phyloP scores from a whole-genome alignment of 2,797 vertebrate species.

The Garrulus glandarius region DNA sequence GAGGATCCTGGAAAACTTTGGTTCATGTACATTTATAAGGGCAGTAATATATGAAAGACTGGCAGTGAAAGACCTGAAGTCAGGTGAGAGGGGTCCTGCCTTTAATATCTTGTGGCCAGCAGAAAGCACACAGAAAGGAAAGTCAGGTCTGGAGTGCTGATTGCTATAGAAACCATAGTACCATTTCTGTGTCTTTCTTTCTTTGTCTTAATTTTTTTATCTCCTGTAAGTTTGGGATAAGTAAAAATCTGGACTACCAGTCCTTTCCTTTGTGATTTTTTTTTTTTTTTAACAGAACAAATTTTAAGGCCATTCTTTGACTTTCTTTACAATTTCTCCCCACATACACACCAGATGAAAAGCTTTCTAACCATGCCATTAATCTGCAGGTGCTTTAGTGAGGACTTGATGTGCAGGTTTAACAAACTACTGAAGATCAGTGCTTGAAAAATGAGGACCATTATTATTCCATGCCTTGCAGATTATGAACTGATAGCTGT shows the following conservation, averaged over 20 bases:
- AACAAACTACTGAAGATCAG: slow-evolving; percentile 42
- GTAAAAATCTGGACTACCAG: not conserved
- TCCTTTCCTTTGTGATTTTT: not conserved
- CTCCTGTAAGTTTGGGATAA: not conserved
- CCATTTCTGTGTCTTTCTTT: not conserved
- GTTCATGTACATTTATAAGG: not conserved
- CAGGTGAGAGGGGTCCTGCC: not conserved
- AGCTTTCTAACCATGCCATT: slow-evolving; percentile 16
- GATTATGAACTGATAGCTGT: slow-evolving; percentile 54
- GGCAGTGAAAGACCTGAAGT: not conserved
- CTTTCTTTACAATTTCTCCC: not conserved
- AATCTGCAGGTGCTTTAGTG: slow-evolving; percentile 46
- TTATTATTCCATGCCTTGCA: slow-evolving; percentile 57
- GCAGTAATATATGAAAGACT: not conserved
- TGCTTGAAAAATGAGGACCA: slow-evolving; percentile 58
- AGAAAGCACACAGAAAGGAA: not conserved
- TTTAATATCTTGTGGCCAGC: not conserved
- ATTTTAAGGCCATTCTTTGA: not conserved
- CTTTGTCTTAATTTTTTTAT: not conserved
- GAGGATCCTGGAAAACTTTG: not conserved
- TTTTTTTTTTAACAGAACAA: not conserved
- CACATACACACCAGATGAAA: not conserved
- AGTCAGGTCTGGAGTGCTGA: not conserved
- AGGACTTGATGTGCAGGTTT: slow-evolving; percentile 28
- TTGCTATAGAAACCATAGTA: not conserved